Percentiles rank a stretch among this genome's conserved stretches.
These are phyloP conservation scores for Zapornia atra DNA, from an alignment of 2,113 vertebrate species.

Conservation along the genomic window DNA sequence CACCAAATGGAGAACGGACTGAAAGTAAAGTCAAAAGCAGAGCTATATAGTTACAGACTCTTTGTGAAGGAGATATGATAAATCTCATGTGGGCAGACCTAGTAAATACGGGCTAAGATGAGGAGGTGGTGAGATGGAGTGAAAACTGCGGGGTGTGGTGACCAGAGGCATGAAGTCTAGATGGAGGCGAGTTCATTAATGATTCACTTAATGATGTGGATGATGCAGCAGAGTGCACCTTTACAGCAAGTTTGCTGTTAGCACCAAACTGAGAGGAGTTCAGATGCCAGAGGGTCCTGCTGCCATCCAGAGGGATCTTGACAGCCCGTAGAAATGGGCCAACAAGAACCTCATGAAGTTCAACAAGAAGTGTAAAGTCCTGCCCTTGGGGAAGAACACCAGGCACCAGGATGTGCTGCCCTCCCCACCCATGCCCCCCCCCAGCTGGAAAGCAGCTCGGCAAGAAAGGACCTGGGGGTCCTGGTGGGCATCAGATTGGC, in stretches of 20 bases:
- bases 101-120: not conserved
- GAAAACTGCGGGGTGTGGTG: not conserved
- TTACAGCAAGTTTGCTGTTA: not conserved
- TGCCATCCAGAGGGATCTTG: not conserved
- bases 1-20: not conserved
- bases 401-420: not conserved
- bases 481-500: not conserved
- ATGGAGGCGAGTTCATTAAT: not conserved
- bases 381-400: not conserved
- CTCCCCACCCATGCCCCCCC: too few species aligned
- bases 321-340: not conserved
- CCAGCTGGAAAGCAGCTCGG: not conserved
- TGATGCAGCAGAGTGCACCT: not conserved
- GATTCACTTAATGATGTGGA: not conserved
- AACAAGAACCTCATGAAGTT: not conserved
- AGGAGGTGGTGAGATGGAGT: not conserved
- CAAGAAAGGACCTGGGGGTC: not conserved
- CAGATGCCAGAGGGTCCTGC: fast-evolving
- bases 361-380: not conserved
- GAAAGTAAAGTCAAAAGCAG: not conserved
- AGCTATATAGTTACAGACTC: not conserved
- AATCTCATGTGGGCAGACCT: too few species aligned
- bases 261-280: not conserved
- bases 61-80: not conserved
- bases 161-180: not conserved